Evolutionary conservation across 1,140 invertebrate genomes (phyloP).

Genomic region (Polypedilum pembai): DNA sequence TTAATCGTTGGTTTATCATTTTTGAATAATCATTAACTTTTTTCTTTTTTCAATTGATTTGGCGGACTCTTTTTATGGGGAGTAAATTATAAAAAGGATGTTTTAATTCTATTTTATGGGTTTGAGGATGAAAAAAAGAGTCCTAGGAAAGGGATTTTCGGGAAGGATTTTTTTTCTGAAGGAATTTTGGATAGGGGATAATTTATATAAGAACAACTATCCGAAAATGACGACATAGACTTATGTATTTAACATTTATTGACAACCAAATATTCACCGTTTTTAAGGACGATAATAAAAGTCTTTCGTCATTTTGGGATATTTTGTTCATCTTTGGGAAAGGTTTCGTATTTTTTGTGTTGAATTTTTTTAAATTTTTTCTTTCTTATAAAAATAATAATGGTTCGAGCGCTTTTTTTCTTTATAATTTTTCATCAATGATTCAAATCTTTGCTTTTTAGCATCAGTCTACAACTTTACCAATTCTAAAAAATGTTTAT

Average conservation of each 20-base stretch:
- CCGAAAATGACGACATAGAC: neutral
- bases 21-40: neutral
- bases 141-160: neutral
- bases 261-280: too few relatives aligned
- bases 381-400: conserved; percentile 31
- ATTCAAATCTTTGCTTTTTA: conserved; percentile 11
- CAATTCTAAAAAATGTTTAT: too few relatives aligned
- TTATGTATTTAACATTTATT: too few relatives aligned
- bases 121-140: neutral
- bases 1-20: neutral
- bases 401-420: neutral
- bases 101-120: neutral
- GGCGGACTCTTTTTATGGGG: conserved; percentile 13
- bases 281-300: neutral
- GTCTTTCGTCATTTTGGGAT: conserved; percentile 14
- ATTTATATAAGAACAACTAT: neutral
- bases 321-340: conserved; percentile 28
- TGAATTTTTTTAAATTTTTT: conserved; percentile 24
- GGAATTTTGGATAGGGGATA: neutral
- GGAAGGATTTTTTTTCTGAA: neutral
- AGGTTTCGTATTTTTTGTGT: conserved; percentile 29
- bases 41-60: conserved; percentile 16
- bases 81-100: neutral
- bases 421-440: neutral
- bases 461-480: too few relatives aligned